Evolutionary conservation across 2,797 vertebrate species (phyloP), one percentile per base, ranked within the genome.

Genomic region (Ctenopoma kingsleyae): DNA sequence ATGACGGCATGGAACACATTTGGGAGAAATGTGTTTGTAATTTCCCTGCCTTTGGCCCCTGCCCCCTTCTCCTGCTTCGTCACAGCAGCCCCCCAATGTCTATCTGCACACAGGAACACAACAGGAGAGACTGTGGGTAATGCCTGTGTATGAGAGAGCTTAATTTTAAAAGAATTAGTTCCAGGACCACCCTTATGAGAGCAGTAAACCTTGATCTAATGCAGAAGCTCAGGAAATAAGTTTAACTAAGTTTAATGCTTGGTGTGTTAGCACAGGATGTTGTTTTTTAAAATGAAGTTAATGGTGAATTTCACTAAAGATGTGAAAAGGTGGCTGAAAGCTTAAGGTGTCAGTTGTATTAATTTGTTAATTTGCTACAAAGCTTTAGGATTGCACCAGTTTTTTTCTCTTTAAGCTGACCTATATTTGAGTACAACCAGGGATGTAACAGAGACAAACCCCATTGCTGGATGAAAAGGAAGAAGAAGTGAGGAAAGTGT

Each of bases 1-100:
- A 89, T 91, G 88, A 91, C 84, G 43, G 80, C 80, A 89, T 90
- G 91, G 84, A 91, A 83, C 84, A 84, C 82, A 84, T 89, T 84
- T 76, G 58, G 74, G 61, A 76, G 62, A 87, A 91, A 90, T 90
- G 86, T 91, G 90, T 85, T 87, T 20, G 78, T 78, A 82, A 89
- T 90, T 90, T 89, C 55, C 82, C 66, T 32, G 35, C 51, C 20
- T 36, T 67, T 48, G 44, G 68, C 60, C 71, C 63, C 67, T 64
- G 46, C 67, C 55, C 70, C 66, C 46, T 40, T 23, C 62, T 56
- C 38, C 58, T 0, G 0, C 75, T 63, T 65, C 27, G 6, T 78
- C 74, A 10, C 66, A 58, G 69, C 81, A 62, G 71, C 79, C 77
- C 69, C 73, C 67, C 64, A 13, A 59, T 78, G 63, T 68, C 78